phyloP scores from a whole-genome alignment of 2,797 vertebrate species.

The Centropyge bicolor region DNA sequence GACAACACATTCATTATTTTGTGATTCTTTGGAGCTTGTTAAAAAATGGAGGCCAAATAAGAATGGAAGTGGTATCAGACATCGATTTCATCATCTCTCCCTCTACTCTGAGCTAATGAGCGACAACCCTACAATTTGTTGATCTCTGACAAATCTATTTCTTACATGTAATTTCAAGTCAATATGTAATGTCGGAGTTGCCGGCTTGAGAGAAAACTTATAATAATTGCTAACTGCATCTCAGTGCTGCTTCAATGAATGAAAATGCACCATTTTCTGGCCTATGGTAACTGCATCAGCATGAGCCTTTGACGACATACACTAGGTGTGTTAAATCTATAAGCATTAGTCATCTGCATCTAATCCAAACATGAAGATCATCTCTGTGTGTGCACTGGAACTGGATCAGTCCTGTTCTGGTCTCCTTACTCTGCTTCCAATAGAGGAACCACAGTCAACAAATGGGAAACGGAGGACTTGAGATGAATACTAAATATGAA shows the following conservation, averaged over 20 bases:
- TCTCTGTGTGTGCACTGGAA: constrained; percentile 60
- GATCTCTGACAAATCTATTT: constrained; percentile 37
- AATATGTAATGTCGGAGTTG: constrained; percentile 15
- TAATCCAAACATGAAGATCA: constrained; percentile 66
- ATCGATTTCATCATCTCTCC: constrained; percentile 51
- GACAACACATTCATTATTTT: constrained; percentile 42
- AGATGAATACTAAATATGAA: constrained; percentile 68
- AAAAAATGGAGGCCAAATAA: constrained; percentile 42
- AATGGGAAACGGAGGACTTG: constrained; percentile 47
- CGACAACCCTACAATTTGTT: constrained; percentile 39
- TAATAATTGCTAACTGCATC: constrained; percentile 33
- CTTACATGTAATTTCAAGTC: constrained; percentile 37
- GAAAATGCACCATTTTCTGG: constrained; percentile 71
- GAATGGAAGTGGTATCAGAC: constrained; percentile 31
- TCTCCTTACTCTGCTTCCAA: constrained; percentile 35
- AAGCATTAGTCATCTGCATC: constrained; percentile 78
- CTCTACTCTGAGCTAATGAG: constrained; percentile 48
- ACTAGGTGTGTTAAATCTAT: constrained; percentile 76
- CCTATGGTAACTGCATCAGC: constrained; percentile 63
- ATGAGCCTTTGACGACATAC: constrained; percentile 70
- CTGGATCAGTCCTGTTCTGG: constrained; percentile 67
- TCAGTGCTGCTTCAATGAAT: constrained; percentile 50
- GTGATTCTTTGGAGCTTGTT: constrained; percentile 27
- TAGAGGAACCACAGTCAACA: constrained; percentile 50
- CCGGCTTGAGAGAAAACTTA: background rate